Evolutionary conservation across 2,113 vertebrate species (phyloP), one percentile per base, ranked within the genome.

Genomic region (Myotis brandtii): DNA sequence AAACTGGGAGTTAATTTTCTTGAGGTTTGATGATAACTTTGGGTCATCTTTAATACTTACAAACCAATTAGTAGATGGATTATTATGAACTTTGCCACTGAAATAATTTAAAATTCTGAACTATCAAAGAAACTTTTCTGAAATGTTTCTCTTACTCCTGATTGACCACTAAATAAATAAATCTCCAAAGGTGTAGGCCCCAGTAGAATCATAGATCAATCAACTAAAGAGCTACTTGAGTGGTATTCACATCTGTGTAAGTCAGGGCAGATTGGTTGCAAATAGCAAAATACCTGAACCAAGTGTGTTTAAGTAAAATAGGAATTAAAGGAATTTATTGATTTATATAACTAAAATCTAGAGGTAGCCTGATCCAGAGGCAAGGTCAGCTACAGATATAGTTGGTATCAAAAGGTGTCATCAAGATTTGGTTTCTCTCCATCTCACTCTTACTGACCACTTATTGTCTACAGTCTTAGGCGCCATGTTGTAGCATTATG

Each of bases 131-230:
- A 80, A 56, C 14, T 85, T 64, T 85, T 81, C 27, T 62, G 21
- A 81, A 89, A 89, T 64, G 12, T 70, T 95, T 23, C 21, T 87
- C 30, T 92, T 91, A 85, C 1, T 89, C 12, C 95, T 79, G 9
- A 66, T 89, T 89, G 8, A 95, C 93, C 73, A 93, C 34, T 94
- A 92, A 93, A 92, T 82, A 90, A 83, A 86, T 56, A 46, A 95
- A 89, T 96, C 16, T 81, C n/a, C 25, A 86, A 92, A 91, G 9
- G 2, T 37, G 10, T 80, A 32, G 77, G 9, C 0, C 40, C 67
- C 21, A 21, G 17, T 70, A 8, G 46, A 86, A 93, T 79, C 6
- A 2, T 67, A 16, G 46, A 83, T 91, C 27, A 80, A 27, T 87
- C 32, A 88, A 75, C 34, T 93, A 46, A 1, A 4, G 56, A 96